Base-by-base conservation (phyloP, 2,888 invertebrate species). In the Archips crataeganus region DNA sequence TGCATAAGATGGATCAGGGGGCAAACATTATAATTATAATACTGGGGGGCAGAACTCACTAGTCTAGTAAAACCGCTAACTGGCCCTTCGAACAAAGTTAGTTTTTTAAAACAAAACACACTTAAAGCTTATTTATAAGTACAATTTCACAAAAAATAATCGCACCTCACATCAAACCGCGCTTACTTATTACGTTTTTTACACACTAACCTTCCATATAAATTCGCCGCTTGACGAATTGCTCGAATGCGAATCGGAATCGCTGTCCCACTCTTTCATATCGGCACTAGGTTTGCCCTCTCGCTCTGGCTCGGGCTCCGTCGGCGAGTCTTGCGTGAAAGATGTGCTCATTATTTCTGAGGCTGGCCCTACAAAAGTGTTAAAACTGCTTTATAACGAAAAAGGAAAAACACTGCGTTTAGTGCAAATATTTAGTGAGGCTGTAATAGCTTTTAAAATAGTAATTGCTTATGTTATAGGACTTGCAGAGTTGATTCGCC, bases 151-250 rank as follows among this genome's bases (percentile, higher is more conserved):
- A 23, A 45, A 23, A 23, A n/a, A 32, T 1, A 47, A 39, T 62
- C 23, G 45, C 42, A 67, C 11, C 4, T 34, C 34, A 65, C 2
- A 34, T 45, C 10, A 63, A n/a, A 47, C 49, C 32, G 32, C 32
- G 49, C 15, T 51, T 32, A 65, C 4, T 59, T 13, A 6, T 34
- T 9, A 60, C 1, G 39, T 3, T 49, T 23, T 23, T 49, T 57
- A 9, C 51, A 57, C 6, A 84, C 90, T 82, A 51, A 97, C 97
- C 96, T 97, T 97, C 97, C 97, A 97, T 75, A 97, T 96, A 83
- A 97, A 97, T 87, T 97, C 97, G 10, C 97, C 97, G 76, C 97
- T 97, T 6, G 97, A 97, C 8, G 96, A 96, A 47, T 97, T 97
- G 77, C 96, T 95, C n/a, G 95, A 95, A 72, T 93, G 92, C 1